Evolutionary conservation across 2,113 vertebrate genomes (phyloP), one percentile per base, ranked within the genome.

Genomic region (Turdus rufiventris): DNA sequence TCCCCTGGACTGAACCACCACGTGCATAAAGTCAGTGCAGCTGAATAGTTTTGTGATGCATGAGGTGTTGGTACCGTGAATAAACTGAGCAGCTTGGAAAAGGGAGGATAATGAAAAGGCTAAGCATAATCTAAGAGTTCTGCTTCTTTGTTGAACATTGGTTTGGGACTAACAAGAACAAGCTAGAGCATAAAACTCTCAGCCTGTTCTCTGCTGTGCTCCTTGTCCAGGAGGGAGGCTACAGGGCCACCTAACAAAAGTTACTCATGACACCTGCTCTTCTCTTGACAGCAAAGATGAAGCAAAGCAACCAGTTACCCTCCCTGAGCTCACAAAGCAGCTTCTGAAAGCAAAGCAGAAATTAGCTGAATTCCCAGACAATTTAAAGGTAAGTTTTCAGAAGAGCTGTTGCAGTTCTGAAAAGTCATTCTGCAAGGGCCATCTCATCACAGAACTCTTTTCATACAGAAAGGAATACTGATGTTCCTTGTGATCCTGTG

Each of bases 291-390:
- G 84, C 86, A 94, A 96, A 90, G 96, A 96, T 88, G 97, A 97
- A 91, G 42, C 57, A 66, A 96, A 89, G 48, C 96, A 98, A 36
- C 85, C 86, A 0, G 66, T 98, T 26, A 98, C 98, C 14, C 97
- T 99, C 65, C 95, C 98, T 36, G 98, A 98, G 62, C 94, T 99
- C 97, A 99, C 98, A 5, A 90, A 97, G 67, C 98, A 97, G 93
- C 98, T 99, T 88, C 94, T 98, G 4, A 96, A 98, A 77, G 97
- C 97, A 6, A 98, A 99, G 95, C 97, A 98, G 77, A 97, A 95
- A 86, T 96, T 99, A 77, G 97, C 97, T 6, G 97, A 98, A 54
- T 95, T 98, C 86, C 98, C 99, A 8, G 97, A 98, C 23, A 97
- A 77, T 62, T 42, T 98, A 78, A 98, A 98, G 98, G 98, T 98